Percentiles rank a stretch among this genome's conserved stretches.
Evolutionary conservation across 2,888 invertebrate species (phyloP).

Genomic region (Heteropelma amictum): DNA sequence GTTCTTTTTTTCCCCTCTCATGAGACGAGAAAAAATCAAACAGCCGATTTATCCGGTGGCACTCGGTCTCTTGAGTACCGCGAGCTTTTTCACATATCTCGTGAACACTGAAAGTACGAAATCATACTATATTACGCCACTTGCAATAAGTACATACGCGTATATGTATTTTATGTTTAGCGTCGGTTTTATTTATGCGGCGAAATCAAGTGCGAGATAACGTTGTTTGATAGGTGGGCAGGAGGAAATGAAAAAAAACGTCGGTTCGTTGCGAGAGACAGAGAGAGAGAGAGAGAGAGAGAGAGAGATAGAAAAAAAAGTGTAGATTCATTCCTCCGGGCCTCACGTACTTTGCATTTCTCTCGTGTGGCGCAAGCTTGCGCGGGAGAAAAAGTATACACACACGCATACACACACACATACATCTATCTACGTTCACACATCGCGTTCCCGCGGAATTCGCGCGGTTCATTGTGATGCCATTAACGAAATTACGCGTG

Average conservation of each 20-base stretch:
- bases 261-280: slow-evolving; percentile 40
- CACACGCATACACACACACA: too few relatives aligned
- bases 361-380: slow-evolving; percentile 35
- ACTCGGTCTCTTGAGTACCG: not conserved
- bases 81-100: not conserved
- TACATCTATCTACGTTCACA: slow-evolving; percentile 25
- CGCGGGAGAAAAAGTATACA: slow-evolving; percentile 52
- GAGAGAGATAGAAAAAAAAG: slow-evolving; percentile 26
- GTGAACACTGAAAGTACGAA: slow-evolving; percentile 8
- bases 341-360: slow-evolving; percentile 17
- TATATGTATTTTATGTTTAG: not conserved
- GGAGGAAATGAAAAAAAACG: slow-evolving; percentile 51
- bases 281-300: slow-evolving; percentile 41
- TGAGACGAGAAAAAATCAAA: not conserved
- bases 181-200: not conserved
- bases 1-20: not conserved
- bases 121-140: not conserved
- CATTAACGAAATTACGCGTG: not conserved
- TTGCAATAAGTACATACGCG: not conserved
- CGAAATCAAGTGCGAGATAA: slow-evolving; percentile 25
- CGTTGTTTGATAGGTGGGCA: slow-evolving; percentile 14
- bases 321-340: slow-evolving; percentile 23
- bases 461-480: slow-evolving; percentile 27
- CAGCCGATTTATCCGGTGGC: not conserved
- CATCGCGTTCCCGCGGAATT: slow-evolving; percentile 26